Conservation (phyloP, 2,888 invertebrate species). For the Perizoma flavofasciatum region DNA sequence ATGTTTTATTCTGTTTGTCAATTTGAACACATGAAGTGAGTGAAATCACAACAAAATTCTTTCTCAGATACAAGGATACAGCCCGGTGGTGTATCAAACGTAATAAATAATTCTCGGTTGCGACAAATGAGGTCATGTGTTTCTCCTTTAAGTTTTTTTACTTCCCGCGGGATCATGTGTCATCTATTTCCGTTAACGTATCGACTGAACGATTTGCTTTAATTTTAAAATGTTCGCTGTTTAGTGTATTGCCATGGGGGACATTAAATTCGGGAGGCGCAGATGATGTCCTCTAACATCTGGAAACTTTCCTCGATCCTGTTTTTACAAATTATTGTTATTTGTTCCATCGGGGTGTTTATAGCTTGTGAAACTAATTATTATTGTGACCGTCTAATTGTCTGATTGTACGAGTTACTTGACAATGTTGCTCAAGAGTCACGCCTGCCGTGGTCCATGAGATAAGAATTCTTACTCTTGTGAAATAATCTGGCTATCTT, state of each 20-base stretch:
- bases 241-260: slow-evolving; percentile 77
- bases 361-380: slow-evolving; percentile 25
- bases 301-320: slow-evolving; percentile 56
- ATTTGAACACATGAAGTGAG: slow-evolving; percentile 40
- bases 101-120: slow-evolving; percentile 80
- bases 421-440: slow-evolving; percentile 17
- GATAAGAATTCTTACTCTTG: slow-evolving; percentile 28
- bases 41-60: slow-evolving; percentile 64
- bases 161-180: slow-evolving; percentile 83
- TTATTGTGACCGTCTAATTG: slow-evolving; percentile 16
- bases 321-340: slow-evolving; percentile 30
- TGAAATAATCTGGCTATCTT: slow-evolving; percentile 35
- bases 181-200: slow-evolving; percentile 82
- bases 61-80: slow-evolving; percentile 67
- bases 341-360: slow-evolving; percentile 32
- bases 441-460: slow-evolving; percentile 12
- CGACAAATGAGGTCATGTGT: slow-evolving; percentile 84
- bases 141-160: slow-evolving; percentile 80
- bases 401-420: slow-evolving; percentile 15
- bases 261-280: slow-evolving; percentile 72
- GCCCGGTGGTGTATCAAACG: slow-evolving; percentile 73
- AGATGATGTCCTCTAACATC: slow-evolving; percentile 69
- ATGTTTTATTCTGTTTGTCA: neutral
- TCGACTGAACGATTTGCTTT: slow-evolving; percentile 80
- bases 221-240: slow-evolving; percentile 81